Percentiles rank a stretch among this genome's conserved stretches.
Conservation (phyloP, 37 sponge, comb jelly and placozoan species). For the Hexactinellida sp. region DNA sequence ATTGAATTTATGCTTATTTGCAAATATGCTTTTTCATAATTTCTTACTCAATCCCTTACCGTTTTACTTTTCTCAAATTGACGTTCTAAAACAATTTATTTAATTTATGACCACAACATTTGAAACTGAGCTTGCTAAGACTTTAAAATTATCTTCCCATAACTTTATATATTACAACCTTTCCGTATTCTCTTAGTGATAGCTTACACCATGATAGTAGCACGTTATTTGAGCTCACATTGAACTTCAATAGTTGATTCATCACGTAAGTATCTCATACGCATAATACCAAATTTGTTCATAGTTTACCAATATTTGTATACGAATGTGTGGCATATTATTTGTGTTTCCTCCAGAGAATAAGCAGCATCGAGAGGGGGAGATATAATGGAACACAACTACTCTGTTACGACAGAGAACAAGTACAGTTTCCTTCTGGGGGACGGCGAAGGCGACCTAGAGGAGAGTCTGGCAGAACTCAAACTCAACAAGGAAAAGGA, state of each 20-base stretch:
- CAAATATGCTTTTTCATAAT: too few relatives aligned
- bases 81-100: too few relatives aligned
- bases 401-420: slow-evolving; percentile 2
- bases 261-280: neutral
- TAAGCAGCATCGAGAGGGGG: too few relatives aligned
- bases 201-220: neutral
- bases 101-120: neutral
- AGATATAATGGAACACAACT: neutral
- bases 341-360: too few relatives aligned
- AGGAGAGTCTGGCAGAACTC: neutral
- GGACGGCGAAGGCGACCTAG: neutral
- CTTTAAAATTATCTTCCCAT: slow-evolving; percentile 1
- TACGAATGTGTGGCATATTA: too few relatives aligned
- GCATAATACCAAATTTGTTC: too few relatives aligned
- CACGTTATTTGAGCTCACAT: neutral
- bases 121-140: neutral
- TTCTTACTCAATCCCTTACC: too few relatives aligned
- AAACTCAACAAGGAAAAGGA: neutral
- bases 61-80: too few relatives aligned
- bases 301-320: too few relatives aligned
- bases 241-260: neutral
- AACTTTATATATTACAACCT: neutral
- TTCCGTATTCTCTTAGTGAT: neutral
- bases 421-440: neutral
- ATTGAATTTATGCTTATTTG: too few relatives aligned